Evolutionary conservation across 2,888 invertebrate species (phyloP), one percentile per base, ranked within the genome.

Genomic region (Hesperia comma): DNA sequence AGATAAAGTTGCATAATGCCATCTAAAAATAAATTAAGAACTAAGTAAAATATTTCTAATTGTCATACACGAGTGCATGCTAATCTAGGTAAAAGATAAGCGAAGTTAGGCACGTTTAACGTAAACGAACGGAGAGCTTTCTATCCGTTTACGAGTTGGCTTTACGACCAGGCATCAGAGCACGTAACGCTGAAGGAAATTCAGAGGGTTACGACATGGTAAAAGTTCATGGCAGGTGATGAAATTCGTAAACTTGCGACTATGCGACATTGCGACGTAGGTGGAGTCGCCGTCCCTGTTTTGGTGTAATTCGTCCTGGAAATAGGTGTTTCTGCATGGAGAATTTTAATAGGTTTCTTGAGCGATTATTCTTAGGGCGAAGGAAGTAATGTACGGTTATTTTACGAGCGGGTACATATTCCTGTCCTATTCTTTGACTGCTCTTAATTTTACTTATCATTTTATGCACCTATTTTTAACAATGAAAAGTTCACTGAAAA

Each of bases 151-250:
- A 46, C 43, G 43, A 46, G 43, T 17, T 46, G 10, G 49, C 10
- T 8, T 49, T 49, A 21, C 56, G 56, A 49, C 56, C 56, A 56
- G 55, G 56, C 40, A 46, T n/a, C 46, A 10, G 63, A 10, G 41
- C 33, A 64, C 63, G 63, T 64, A 57, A 57, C 14, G 51, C 21
- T 49, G 58, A 64, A 63, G 63, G 63, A 64, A 63, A 57, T 64
- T 64, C 58, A 58, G 57, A 14, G 7, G 0, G 19, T 63, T 57
- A 46, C 56, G 57, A 63, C 49, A 57, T 41, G 40, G 57, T 57
- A 63, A 63, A 49, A 63, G 63, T 57, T 63, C 46, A 55, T 55
- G 12, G 19, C 10, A 19, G 12, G 7, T 19, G 49, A 17, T 19
- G 10, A 49, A 49, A 49, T 19, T 19, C 17, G 10, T 26, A 49